phyloP scores from a whole-genome alignment of 1,140 invertebrate species.

The Lycorma delicatula region DNA sequence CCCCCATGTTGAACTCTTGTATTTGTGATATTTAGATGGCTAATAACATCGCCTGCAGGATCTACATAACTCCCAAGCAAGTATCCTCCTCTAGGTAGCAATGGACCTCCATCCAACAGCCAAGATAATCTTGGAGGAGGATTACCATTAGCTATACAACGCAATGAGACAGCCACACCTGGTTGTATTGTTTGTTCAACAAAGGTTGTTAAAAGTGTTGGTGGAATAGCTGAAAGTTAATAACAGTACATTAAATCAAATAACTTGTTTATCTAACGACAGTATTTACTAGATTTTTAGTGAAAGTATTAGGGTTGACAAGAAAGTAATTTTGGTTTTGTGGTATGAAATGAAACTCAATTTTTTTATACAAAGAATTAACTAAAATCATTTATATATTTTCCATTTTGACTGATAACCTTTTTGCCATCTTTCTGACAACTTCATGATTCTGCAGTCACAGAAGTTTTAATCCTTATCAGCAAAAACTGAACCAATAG shows the following conservation, averaged over 20 bases:
- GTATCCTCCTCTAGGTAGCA: slow-evolving; percentile 37
- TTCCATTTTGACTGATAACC: too few relatives aligned
- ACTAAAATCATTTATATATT: too few relatives aligned
- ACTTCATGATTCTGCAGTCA: too few relatives aligned
- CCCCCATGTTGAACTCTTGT: slow-evolving; percentile 73
- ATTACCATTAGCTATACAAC: slow-evolving; percentile 74
- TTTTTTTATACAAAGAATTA: too few relatives aligned
- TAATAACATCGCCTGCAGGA: slow-evolving; percentile 62
- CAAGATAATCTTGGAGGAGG: slow-evolving; percentile 76
- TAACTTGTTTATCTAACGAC: too few relatives aligned
- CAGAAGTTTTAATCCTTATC: too few relatives aligned
- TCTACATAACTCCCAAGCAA: slow-evolving; percentile 35
- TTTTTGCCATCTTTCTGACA: too few relatives aligned
- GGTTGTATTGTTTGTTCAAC: slow-evolving; percentile 72
- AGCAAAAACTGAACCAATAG: too few relatives aligned
- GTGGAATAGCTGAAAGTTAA: slow-evolving; percentile 56
- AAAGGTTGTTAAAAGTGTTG: slow-evolving; percentile 71
- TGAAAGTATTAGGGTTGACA: not conserved
- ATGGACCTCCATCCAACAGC: slow-evolving; percentile 61
- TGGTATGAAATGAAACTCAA: too few relatives aligned
- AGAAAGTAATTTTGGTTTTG: too few relatives aligned
- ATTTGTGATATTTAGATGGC: slow-evolving; percentile 76
- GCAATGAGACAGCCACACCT: slow-evolving; percentile 67
- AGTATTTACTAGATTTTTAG: slow-evolving; percentile 5
- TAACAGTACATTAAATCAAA: too few relatives aligned